phyloP scores from a whole-genome alignment of 2,113 vertebrate species.

The Thunnus maccoyii region DNA sequence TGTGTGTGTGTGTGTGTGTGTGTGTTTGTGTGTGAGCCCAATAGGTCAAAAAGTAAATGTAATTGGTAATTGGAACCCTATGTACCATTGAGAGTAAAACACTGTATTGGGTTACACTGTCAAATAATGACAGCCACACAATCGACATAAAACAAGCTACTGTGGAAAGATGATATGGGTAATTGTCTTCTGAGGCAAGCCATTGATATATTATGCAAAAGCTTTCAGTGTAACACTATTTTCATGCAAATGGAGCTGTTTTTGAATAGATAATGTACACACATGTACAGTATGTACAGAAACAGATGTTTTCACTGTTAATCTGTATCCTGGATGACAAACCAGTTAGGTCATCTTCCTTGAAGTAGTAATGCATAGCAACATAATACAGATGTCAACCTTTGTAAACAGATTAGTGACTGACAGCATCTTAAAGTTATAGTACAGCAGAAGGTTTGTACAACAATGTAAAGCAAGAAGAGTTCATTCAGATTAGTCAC shows the following conservation, averaged over 20 bases:
- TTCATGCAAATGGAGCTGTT: neutral
- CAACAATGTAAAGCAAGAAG: neutral
- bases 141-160: neutral
- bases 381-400: neutral
- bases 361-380: neutral
- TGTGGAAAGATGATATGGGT: constrained; percentile 4
- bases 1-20: neutral
- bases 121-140: constrained; percentile 1
- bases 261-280: neutral
- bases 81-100: neutral
- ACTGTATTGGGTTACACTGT: constrained; percentile 1
- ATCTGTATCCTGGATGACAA: neutral
- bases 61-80: neutral
- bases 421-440: neutral
- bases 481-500: neutral
- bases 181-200: neutral
- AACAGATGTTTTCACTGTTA: neutral
- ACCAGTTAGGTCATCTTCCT: neutral
- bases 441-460: neutral
- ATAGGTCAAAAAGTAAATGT: neutral
- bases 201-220: constrained; percentile 29
- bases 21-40: neutral
- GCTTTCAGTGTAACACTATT: neutral
- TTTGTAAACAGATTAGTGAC: neutral
- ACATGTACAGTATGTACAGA: neutral